Base-by-base conservation (phyloP, 2,888 invertebrate species). In the Thumatha senex region DNA sequence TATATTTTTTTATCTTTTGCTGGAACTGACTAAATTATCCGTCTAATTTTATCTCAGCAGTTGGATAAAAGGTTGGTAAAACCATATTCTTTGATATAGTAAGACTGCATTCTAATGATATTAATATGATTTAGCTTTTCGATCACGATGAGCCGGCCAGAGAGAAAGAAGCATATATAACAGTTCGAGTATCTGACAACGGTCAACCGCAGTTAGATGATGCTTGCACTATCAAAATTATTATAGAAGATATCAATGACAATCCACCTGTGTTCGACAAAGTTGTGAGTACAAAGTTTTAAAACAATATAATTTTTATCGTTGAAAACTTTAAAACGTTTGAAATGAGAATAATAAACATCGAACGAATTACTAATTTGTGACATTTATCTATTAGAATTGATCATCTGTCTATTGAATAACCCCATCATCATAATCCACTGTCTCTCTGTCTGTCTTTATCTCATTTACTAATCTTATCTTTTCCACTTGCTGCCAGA, bases 211-310 rank as follows among this genome's bases (percentile, higher is more conserved):
- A 96, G 42, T 90, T 99, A 46, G 97, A 97, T 69, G 98, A 98
- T 72, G 96, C 97, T 48, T 99, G 99, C 85, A 98, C 98, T 5
- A 96, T 99, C 80, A 96, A 96, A 91, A 96, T 98, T 48, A 94
- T 95, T 58, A 96, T 98, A 61, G 95, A 94, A 74, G 99, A 99
- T 86, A 95, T 97, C 76, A 99, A 99, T 88, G 99, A 99, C 83
- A 98, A 98, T 78, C 91, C 87, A 12, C 96, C 96, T 4, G 94
- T 95, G 66, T 96, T 96, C 86, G 96, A 96, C 80, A 95, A 95
- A 94, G 94, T 93, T 86, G 96, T 96, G 86, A 92, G 95, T 93
- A 76, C 67, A 75, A 68, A 43, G 29, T 51, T 44, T 46, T n/a
- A 13, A 38, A 7, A 13, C 14, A 44, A 46, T 40, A 10, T 13